Base-by-base conservation (phyloP, 2,797 vertebrate genomes). In the Tauraco hartlaubi region DNA sequence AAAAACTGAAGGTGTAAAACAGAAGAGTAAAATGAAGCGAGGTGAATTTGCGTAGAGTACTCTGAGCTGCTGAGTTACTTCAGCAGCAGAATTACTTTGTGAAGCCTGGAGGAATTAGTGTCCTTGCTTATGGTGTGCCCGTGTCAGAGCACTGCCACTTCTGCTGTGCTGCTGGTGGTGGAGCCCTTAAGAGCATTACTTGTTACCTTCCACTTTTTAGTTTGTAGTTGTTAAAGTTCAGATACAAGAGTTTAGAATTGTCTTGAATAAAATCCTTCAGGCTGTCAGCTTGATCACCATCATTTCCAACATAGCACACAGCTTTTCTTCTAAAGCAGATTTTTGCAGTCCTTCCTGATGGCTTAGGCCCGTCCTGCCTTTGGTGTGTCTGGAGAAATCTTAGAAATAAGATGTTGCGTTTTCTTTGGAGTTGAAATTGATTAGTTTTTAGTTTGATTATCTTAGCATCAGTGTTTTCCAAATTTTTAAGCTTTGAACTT, bases 221-320 rank as follows among this genome's bases (percentile, higher is more conserved):
- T 41, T 41, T 25, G 33, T 41, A 16, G 37, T 28, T 62, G 15
- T 75, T 69, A 12, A 11, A 77, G 16, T 46, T 68, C n/a, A 62
- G 18, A 25, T 25, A 14, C 2, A 15, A 25, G 41, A 54, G 26
- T 48, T 80, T 11, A 58, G 25, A 75, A 81, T 39, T 78, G 10
- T 12, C 11, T 23, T 49, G 15, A 76, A 15, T 79, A 49, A 63
- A 55, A 37, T 5, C 8, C 9, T 15, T 37, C 15, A 39, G 15
- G 23, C 39, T n/a, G 22, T 22, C 58, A 7, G 35, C 21, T 12
- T 82, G 31, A 23, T 28, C 3, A 5, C 16, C 2, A 1, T 69
- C 0, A 2, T 88, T 73, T 59, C 33, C 15, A 37, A 6, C 2
- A 9, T 46, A 19, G 13, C 15, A 3, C 2, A 0, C 25, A 26